phyloP scores from a whole-genome alignment of 2,888 invertebrate species.

The Diarsia rubi region DNA sequence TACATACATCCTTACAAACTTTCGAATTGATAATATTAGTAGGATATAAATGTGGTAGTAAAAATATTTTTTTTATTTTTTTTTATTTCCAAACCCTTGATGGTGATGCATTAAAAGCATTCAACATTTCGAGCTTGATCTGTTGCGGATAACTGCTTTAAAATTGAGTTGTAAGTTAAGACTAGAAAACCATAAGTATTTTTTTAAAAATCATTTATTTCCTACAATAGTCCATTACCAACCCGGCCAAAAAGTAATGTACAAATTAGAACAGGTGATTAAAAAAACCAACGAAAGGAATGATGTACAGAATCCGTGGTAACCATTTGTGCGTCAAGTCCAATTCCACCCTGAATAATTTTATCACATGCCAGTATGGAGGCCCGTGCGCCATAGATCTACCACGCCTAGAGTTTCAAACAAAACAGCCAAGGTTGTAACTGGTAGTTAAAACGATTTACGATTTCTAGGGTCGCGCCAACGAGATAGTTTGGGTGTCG shows the following conservation, averaged over 20 bases:
- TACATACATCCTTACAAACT: no score
- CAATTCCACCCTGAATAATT: not conserved
- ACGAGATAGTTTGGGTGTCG: conserved; percentile 95
- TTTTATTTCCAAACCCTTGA: not conserved
- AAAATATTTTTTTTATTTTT: not conserved
- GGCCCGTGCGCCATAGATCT: not conserved
- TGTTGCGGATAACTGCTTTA: no score
- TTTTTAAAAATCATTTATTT: not conserved
- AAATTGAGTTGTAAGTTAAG: no score
- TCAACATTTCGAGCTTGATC: no score
- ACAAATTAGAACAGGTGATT: not conserved
- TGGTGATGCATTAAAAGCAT: no score
- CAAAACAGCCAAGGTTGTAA: conserved; percentile 41
- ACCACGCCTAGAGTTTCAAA: conserved; percentile 27
- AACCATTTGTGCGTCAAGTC: not conserved
- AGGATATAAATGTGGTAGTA: no score
- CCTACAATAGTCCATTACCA: not conserved
- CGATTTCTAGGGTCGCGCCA: conserved; percentile 91
- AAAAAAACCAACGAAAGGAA: not conserved
- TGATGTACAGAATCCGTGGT: not conserved
- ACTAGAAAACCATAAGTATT: not conserved
- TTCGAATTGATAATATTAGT: no score
- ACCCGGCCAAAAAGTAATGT: not conserved
- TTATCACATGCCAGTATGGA: not conserved
- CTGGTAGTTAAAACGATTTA: conserved; percentile 63